phyloP scores from a whole-genome alignment of 2,797 vertebrate genomes.

The Gadopsis marmoratus region DNA sequence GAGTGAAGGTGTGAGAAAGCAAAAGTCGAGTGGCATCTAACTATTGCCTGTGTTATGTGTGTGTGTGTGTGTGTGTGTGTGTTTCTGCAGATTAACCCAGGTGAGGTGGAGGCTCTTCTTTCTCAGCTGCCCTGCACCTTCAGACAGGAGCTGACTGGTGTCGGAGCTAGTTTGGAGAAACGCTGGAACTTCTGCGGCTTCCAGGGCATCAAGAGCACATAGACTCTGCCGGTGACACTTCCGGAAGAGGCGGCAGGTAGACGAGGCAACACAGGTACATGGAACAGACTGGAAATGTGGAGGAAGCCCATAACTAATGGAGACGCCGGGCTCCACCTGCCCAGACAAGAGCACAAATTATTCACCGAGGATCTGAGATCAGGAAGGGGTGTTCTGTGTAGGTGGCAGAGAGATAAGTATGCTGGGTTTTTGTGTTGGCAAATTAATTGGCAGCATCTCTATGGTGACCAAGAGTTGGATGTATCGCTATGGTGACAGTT shows the following conservation, averaged over 20 bases:
- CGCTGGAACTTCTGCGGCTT: slow-evolving; percentile 90
- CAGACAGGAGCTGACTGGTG: slow-evolving; percentile 88
- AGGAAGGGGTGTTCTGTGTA: slow-evolving; percentile 4
- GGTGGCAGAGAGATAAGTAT: slow-evolving; percentile 32
- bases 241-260: slow-evolving; percentile 72
- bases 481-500: slow-evolving; percentile 25
- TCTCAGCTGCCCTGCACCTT: slow-evolving; percentile 89
- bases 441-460: slow-evolving; percentile 46
- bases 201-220: slow-evolving; percentile 87
- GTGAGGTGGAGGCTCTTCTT: slow-evolving; percentile 90
- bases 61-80: slow-evolving; percentile 14
- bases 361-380: slow-evolving; percentile 38
- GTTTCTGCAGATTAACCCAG: slow-evolving; percentile 88
- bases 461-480: slow-evolving; percentile 23
- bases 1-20: slow-evolving; percentile 35
- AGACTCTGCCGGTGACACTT: slow-evolving; percentile 47
- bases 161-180: slow-evolving; percentile 89
- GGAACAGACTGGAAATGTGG: not conserved
- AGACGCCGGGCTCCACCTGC: slow-evolving; percentile 4
- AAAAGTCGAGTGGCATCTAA: not conserved
- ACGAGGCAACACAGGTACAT: slow-evolving; percentile 33
- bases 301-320: slow-evolving; percentile 1
- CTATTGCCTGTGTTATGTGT: slow-evolving; percentile 24
- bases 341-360: slow-evolving; percentile 21
- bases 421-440: slow-evolving; percentile 33